These are phyloP conservation scores for Sarcophaga caerulescens DNA, from an alignment of 2,888 invertebrate genomes.

Conservation along the genomic window DNA sequence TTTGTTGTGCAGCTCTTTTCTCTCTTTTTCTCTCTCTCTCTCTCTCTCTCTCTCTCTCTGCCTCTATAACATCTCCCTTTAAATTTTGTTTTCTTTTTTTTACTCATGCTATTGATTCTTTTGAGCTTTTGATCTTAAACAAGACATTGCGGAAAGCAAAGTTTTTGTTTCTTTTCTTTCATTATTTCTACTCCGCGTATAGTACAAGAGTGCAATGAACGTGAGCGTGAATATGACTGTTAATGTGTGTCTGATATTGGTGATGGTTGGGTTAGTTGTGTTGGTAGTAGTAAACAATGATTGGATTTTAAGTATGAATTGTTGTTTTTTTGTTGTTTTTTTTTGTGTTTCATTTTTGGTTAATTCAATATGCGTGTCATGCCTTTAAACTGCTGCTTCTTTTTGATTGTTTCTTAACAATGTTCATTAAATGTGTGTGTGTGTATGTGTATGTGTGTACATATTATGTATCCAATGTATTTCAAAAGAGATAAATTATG, in stretches of 20 bases:
- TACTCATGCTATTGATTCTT: not conserved
- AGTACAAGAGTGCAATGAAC: slow-evolving; percentile 69
- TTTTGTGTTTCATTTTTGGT: slow-evolving; percentile 22
- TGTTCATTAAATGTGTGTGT: slow-evolving; percentile 35
- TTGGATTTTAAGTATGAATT: slow-evolving; percentile 51
- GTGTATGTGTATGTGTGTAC: slow-evolving; percentile 20
- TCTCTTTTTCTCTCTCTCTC: slow-evolving; percentile 46
- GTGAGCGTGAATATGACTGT: slow-evolving; percentile 31
- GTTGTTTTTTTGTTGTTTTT: slow-evolving; percentile 32
- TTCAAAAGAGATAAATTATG: slow-evolving; percentile 62
- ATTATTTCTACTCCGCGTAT: not conserved
- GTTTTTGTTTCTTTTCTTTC: slow-evolving; percentile 26
- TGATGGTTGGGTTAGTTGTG: not conserved
- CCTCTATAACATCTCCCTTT: not conserved
- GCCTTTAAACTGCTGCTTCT: slow-evolving; percentile 45
- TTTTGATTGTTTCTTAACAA: slow-evolving; percentile 9
- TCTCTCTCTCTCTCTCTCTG: slow-evolving; percentile 17
- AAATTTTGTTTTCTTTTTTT: slow-evolving; percentile 7
- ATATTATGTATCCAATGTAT: too few relatives aligned
- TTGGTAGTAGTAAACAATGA: slow-evolving; percentile 36
- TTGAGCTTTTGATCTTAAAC: slow-evolving; percentile 31
- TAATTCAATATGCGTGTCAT: slow-evolving; percentile 59
- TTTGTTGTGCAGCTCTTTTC: slow-evolving; percentile 17
- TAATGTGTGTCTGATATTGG: not conserved
- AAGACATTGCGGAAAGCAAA: slow-evolving; percentile 50